Conservation (phyloP, 2,888 invertebrate genomes). For the Polymixis lichenea region DNA sequence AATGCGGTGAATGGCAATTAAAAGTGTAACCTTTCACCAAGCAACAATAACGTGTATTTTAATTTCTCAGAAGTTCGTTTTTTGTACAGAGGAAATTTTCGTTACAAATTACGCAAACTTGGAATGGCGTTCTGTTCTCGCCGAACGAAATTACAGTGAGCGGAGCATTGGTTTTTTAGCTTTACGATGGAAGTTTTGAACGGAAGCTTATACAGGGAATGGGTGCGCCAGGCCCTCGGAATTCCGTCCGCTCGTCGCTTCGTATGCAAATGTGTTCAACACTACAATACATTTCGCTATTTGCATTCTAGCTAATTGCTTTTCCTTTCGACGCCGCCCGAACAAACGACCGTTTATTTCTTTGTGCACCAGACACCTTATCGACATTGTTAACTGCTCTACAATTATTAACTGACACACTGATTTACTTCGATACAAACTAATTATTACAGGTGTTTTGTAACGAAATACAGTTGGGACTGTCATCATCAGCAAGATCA, state of each 20-base stretch:
- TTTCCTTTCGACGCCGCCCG: slow-evolving; percentile 82
- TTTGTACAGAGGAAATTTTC: slow-evolving; percentile 54
- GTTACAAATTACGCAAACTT: slow-evolving; percentile 61
- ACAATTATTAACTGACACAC: slow-evolving; percentile 61
- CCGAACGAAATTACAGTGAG: slow-evolving; percentile 60
- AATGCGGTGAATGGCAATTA: slow-evolving; percentile 64
- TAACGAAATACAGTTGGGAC: neutral
- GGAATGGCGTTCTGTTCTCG: slow-evolving; percentile 49
- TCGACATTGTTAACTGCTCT: slow-evolving; percentile 71
- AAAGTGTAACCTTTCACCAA: slow-evolving; percentile 46
- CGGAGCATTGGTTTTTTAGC: slow-evolving; percentile 74
- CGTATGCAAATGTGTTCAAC: slow-evolving; percentile 85
- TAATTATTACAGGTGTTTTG: slow-evolving; percentile 9
- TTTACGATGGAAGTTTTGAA: slow-evolving; percentile 77
- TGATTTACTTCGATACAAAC: slow-evolving; percentile 50
- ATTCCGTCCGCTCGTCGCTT: slow-evolving; percentile 79
- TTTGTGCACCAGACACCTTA: slow-evolving; percentile 78
- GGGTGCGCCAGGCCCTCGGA: slow-evolving; percentile 74
- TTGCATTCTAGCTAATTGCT: slow-evolving; percentile 88
- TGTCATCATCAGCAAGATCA: neutral
- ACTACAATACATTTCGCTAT: slow-evolving; percentile 86
- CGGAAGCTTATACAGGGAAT: slow-evolving; percentile 77
- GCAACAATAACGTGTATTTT: slow-evolving; percentile 46
- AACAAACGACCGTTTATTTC: slow-evolving; percentile 81
- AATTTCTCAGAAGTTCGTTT: slow-evolving; percentile 39